Evolutionary conservation across 1,140 invertebrate genomes (phyloP), one percentile per base, ranked within the genome.

Genomic region (Drosophila kanapiae): DNA sequence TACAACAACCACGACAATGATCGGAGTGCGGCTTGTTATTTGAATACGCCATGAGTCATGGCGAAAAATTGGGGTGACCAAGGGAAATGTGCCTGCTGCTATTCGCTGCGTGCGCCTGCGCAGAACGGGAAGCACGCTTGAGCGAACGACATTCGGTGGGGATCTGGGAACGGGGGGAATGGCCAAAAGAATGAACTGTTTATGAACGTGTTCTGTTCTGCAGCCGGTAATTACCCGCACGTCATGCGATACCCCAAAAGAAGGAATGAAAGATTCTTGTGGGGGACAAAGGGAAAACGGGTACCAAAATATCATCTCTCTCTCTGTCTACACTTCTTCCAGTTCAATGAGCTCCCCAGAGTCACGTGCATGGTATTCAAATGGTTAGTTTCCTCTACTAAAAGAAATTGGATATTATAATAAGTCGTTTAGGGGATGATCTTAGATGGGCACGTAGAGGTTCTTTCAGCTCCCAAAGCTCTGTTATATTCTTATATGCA

Each of bases 91-190:
- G 18, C 11, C 51, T 16, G n/a, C 14, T 31, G 35, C 35, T 40
- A 31, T 31, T 31, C 58, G 64, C 40, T 35, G 49, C 56, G 56
- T 75, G 64, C 51, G 65, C 64, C 77, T 84, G 65, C 72, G 53
- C 74, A 78, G 63, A 51, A 63, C 77, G 84, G 84, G 84, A 88
- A 88, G 77, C 74, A 90, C 85, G 84, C 78, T 90, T 84, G 77
- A 90, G 59, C 57, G 77, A 90, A 54, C 57, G 83, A 75, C 76
- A 77, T 9, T 29, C 57, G 58, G 27, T 51, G 57, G 42, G 45
- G 14, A 8, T 38, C 16, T 14, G 16, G 9, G 18, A 29, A 7
- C 27, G 23, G 29, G 72, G 47, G 38, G 58, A 56, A 27, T 40
- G 54, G 37, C 29, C 40, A 65, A 40, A n/a, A 69, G 77, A 85